A percentile compares a stretch with the other conserved stretches of the same genome.
These are phyloP conservation scores for Nipponia nippon DNA, from an alignment of 2,113 vertebrate species.

Conservation along the genomic window DNA sequence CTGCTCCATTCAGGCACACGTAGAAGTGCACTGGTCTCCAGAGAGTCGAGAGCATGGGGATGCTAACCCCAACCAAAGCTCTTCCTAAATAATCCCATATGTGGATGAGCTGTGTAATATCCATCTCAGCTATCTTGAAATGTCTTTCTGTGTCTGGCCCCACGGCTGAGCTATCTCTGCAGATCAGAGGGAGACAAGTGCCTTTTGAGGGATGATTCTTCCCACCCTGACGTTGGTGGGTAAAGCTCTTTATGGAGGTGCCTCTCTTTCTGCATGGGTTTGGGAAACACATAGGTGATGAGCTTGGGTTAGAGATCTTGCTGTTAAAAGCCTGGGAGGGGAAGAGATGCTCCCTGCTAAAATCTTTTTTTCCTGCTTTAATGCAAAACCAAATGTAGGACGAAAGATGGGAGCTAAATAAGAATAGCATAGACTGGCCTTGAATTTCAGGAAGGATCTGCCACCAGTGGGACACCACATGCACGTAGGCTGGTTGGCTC, in stretches of 20 bases:
- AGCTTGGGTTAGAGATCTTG: neutral
- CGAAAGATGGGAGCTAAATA: neutral
- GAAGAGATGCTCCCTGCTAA: neutral
- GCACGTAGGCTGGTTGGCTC: neutral
- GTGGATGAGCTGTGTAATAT: neutral
- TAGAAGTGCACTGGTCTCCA: neutral
- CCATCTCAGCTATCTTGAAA: neutral
- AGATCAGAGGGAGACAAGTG: neutral
- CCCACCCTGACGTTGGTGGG: fast-evolving
- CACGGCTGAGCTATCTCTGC: neutral
- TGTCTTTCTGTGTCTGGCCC: neutral
- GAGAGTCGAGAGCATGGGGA: neutral
- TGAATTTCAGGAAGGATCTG: neutral
- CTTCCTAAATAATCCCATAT: neutral
- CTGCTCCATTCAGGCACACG: neutral
- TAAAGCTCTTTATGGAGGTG: neutral
- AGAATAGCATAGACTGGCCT: neutral
- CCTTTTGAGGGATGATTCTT: neutral
- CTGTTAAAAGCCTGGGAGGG: neutral
- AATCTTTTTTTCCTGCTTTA: neutral
- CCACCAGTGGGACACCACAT: neutral
- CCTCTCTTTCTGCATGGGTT: neutral
- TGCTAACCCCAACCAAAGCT: neutral
- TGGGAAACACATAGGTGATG: neutral
- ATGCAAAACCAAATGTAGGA: neutral